Evolutionary conservation across 1,140 invertebrate species (phyloP).

Genomic region (Doryteuthis pealeii): DNA sequence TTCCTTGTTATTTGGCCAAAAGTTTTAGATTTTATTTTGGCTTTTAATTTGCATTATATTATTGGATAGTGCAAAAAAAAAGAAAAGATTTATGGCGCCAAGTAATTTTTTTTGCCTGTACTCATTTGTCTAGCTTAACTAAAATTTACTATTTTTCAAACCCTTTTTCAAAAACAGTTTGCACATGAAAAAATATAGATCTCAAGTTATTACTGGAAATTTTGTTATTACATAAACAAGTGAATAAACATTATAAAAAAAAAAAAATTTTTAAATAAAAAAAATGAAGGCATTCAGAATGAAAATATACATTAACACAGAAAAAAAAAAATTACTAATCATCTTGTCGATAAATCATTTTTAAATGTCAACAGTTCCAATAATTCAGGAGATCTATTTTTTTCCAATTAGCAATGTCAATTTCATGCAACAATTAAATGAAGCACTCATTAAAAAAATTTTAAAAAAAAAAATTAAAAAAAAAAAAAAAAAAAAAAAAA

Average conservation of each 20-base stretch:
- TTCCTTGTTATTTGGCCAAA: not conserved
- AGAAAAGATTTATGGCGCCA: not conserved
- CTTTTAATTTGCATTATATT: too few relatives aligned
- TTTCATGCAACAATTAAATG: constrained; percentile 5
- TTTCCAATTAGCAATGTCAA: constrained; percentile 2
- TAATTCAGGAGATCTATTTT: constrained; percentile 5
- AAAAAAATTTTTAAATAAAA: too few relatives aligned
- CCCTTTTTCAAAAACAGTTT: not conserved
- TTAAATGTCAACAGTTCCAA: too few relatives aligned
- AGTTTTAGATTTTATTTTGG: too few relatives aligned
- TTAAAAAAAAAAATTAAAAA: not conserved
- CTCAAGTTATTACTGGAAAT: not conserved
- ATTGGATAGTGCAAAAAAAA: too few relatives aligned
- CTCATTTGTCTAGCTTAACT: not conserved
- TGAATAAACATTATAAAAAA: too few relatives aligned
- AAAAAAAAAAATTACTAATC: too few relatives aligned
- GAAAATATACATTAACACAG: too few relatives aligned
- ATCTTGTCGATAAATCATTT: too few relatives aligned
- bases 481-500: too few relatives aligned
- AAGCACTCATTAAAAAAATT: not conserved
- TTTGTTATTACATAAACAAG: too few relatives aligned
- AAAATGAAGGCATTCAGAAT: too few relatives aligned
- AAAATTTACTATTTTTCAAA: not conserved
- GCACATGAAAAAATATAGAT: not conserved
- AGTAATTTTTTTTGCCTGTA: constrained; percentile 10